Conservation (phyloP, 1,140 invertebrate genomes). For the Heterodera carotae region DNA sequence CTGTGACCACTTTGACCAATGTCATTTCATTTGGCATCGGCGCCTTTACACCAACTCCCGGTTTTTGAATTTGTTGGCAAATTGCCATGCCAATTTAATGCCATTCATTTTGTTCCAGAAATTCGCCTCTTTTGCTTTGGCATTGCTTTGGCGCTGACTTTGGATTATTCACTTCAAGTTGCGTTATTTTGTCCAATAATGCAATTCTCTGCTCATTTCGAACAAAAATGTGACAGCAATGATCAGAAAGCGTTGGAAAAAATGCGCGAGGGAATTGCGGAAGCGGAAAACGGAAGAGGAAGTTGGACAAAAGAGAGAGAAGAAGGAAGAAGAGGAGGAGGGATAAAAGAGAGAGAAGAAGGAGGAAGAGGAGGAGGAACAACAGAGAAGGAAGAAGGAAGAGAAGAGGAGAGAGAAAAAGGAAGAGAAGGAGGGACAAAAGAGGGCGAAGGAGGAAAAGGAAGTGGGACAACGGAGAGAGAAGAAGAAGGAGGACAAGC, state of each 20-base stretch:
- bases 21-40: constrained; percentile 96
- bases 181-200: constrained; percentile 40
- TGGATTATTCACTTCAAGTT: constrained; percentile 41
- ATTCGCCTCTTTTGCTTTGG: constrained; percentile 48
- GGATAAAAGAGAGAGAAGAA: neutral
- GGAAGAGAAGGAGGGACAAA: neutral
- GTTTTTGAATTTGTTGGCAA: constrained; percentile 35
- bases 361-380: neutral
- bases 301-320: neutral
- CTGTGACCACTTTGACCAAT: constrained; percentile 93
- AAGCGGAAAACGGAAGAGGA: neutral
- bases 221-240: neutral
- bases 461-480: no score
- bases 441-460: neutral
- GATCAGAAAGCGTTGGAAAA: neutral
- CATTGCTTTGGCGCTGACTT: constrained; percentile 45
- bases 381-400: neutral
- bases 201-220: constrained; percentile 24
- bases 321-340: neutral
- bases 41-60: constrained; percentile 82
- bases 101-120: constrained; percentile 49
- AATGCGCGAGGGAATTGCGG: neutral
- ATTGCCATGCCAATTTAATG: neutral
- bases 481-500: neutral
- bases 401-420: no score